phyloP scores from a whole-genome alignment of 2,113 vertebrate genomes.

The Melospiza melodia region DNA sequence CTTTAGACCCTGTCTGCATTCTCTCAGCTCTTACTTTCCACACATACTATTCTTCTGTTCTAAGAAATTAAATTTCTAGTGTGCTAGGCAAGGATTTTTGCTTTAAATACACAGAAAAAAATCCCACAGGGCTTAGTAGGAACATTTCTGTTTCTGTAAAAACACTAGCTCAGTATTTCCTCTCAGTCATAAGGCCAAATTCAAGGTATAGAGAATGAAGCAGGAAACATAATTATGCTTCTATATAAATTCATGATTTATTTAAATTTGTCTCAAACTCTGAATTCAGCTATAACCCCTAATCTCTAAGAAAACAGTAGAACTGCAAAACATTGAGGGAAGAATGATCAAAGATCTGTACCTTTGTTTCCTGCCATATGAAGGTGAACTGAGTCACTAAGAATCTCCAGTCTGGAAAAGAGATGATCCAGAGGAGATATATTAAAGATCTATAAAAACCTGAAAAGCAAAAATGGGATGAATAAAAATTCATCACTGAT shows the following conservation, averaged over 20 bases:
- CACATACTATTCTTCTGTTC: background rate
- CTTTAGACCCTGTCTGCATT: background rate
- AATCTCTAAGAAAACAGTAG: background rate
- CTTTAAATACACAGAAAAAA: background rate
- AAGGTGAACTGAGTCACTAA: background rate
- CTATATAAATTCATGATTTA: background rate
- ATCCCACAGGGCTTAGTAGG: background rate
- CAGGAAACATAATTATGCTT: background rate
- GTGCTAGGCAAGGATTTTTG: background rate
- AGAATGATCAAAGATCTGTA: background rate
- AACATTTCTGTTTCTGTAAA: background rate
- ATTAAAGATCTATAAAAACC: background rate
- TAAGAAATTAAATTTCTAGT: background rate
- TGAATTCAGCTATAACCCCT: background rate
- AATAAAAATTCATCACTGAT: background rate
- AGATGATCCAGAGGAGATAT: background rate
- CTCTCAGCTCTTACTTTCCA: background rate
- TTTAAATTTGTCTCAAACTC: background rate
- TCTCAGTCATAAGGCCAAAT: background rate
- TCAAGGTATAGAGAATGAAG: background rate
- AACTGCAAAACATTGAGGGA: background rate
- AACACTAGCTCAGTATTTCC: background rate
- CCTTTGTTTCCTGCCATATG: background rate
- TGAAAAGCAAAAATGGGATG: background rate
- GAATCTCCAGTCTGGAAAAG: background rate